Evolutionary conservation across 2,797 vertebrate species (phyloP).

Genomic region (Bradypus variegatus): DNA sequence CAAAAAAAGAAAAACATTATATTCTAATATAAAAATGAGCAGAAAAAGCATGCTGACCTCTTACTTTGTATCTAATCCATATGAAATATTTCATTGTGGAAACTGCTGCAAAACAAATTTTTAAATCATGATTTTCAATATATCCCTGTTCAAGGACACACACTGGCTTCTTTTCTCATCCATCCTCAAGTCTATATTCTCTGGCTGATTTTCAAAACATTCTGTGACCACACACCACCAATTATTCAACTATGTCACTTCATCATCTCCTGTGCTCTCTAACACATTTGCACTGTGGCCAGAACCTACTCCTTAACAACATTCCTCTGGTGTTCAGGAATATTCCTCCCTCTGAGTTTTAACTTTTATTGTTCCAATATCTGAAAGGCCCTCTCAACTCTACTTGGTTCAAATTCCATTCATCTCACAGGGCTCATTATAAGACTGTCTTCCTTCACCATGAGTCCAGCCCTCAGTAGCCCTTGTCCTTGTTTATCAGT

Average conservation of each 20-base stretch:
- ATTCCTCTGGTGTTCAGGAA: neutral
- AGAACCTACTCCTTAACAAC: neutral
- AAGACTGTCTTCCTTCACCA: neutral
- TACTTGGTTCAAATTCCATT: neutral
- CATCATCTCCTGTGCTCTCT: neutral
- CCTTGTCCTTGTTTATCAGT: neutral
- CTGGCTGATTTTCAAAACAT: conserved; percentile 29
- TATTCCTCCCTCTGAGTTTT: neutral
- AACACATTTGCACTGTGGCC: neutral
- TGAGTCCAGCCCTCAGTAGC: neutral
- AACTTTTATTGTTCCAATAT: neutral
- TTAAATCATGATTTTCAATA: neutral
- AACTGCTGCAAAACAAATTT: neutral
- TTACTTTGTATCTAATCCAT: neutral
- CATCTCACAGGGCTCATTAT: neutral
- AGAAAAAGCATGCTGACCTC: neutral
- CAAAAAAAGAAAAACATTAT: neutral
- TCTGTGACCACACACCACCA: neutral
- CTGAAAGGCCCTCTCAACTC: neutral
- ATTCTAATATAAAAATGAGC: conserved; percentile 17
- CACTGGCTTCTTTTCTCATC: neutral
- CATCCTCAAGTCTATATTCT: neutral
- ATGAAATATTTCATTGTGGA: neutral
- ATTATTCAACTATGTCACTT: neutral
- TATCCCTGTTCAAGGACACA: neutral